A percentile compares a stretch with the other conserved stretches of the same genome.
These are phyloP conservation scores for Trypoxylon attenuatum DNA, from an alignment of 2,888 invertebrate genomes.

Conservation along the genomic window DNA sequence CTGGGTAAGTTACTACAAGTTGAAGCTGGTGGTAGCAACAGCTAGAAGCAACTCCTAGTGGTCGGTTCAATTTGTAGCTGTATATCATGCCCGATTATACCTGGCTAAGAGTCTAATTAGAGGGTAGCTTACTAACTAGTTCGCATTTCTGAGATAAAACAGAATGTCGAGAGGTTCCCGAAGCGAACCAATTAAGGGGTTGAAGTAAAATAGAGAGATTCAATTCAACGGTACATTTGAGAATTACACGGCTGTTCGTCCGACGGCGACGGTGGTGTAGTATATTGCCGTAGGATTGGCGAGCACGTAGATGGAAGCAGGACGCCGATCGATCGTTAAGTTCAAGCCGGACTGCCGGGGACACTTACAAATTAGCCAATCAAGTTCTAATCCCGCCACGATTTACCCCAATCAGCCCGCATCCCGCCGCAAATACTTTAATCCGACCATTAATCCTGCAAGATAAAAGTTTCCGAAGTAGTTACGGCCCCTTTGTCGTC, in stretches of 20 bases:
- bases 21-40: no score
- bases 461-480: constrained; percentile 73
- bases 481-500: constrained; percentile 73
- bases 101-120: background rate
- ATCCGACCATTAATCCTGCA: constrained; percentile 73
- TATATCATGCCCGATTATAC: background rate
- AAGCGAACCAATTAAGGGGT: background rate
- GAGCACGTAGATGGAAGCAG: constrained; percentile 44
- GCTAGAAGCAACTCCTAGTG: background rate
- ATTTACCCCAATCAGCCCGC: constrained; percentile 71
- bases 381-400: constrained; percentile 73
- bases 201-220: background rate
- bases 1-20: no score
- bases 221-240: background rate
- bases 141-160: no score
- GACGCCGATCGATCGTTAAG: constrained; percentile 69
- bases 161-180: background rate
- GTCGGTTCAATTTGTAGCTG: background rate
- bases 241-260: background rate
- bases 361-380: constrained; percentile 75
- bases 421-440: constrained; percentile 73
- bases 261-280: constrained; percentile 3
- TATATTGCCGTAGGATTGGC: constrained; percentile 22
- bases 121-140: no score
- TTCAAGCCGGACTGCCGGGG: constrained; percentile 65